Evolutionary conservation across 2,797 vertebrate genomes (phyloP), one percentile per base, ranked within the genome.

Genomic region (Lutjanus campechanus): DNA sequence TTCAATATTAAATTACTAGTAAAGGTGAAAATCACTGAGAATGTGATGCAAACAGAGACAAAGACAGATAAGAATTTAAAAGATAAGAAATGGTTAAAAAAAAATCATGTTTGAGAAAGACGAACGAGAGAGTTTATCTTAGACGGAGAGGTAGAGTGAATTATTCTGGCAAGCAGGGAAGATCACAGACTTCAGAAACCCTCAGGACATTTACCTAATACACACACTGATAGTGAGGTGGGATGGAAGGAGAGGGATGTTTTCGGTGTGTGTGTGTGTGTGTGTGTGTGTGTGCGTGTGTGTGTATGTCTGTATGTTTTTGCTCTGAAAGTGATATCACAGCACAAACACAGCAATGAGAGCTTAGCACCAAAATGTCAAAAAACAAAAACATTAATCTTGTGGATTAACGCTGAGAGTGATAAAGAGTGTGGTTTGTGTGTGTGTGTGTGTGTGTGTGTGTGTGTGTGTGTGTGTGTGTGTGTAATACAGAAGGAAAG

Each of bases 101-200:
- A 25, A 7, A 2, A 44, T 17, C 29, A 36, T 36, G 29, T 49
- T 40, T 41, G 40, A 50, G 16, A 46, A 49, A 69, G 5, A 53
- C 5, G 56, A 17, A 47, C 20, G 15, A 60, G 36, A 25, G 22
- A 46, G 50, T 63, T 1, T n/a, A 69, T 69, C 40, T 72, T 10
- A 72, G n/a, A 67, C 19, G 4, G 17, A 74, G 43, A 73, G 67
- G 53, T 12, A 51, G 25, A 85, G 69, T 72, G 79, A 88, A 81
- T 83, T 81, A 88, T 79, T 81, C 72, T 83, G 65, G 74, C 51
- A 77, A 77, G 77, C 76, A 76, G 76, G 76, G 46, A 79, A 69
- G 79, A 87, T 91, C 85, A 85, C 69, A 88, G 82, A 82, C 79
- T 67, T 41, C 3, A 51, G 66, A 86, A 55, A 54, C 56, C 86